Base-by-base conservation (phyloP, 2,888 invertebrate species). In the Neria commutata region DNA sequence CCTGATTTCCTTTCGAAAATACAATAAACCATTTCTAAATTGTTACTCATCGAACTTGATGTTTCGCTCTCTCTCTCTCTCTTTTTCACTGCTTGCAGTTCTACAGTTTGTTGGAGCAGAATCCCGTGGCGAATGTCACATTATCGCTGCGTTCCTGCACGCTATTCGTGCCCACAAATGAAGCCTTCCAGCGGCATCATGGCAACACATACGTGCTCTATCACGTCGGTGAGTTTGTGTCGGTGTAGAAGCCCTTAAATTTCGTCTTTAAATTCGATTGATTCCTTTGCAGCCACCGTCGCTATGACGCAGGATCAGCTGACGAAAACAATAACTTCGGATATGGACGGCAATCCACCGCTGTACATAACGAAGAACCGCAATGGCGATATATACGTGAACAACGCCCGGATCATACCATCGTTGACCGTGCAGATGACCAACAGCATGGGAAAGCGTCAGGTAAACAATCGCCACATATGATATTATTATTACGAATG, bases 121-220 rank as follows among this genome's bases (percentile, higher is more conserved):
- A 90, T 80, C 84, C 85, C 56, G 84, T 90, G 51, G 91, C 91
- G 40, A 92, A 90, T 75, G 85, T 86, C 47, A 89, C 90, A 17
- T 83, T 94, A 48, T 84, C 88, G 71, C 86, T 87, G 77, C 87
- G 92, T 64, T 87, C 89, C 75, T 88, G 91, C 76, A 94, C 94
- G n/a, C 84, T 95, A 60, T 95, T 95, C 75, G 94, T 93, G 55
- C 94, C 94, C 10, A 92, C 91, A 64, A 94, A 95, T 82, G 86
- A 88, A 67, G 94, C 94, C 59, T 93, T 94, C 83, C 91, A 91
- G 83, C 86, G 87, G 62, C 88, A 87, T 81, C 85, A 84, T 62
- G 86, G 85, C 1, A 85, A 84, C 61, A 86, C 78, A 26, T 70
- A 78, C 62, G 89, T 92, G 19, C 86, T 91, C 19, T 93, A 94